Evolutionary conservation across 2,888 invertebrate species (phyloP).

Genomic region (Trachelus iudaicus): DNA sequence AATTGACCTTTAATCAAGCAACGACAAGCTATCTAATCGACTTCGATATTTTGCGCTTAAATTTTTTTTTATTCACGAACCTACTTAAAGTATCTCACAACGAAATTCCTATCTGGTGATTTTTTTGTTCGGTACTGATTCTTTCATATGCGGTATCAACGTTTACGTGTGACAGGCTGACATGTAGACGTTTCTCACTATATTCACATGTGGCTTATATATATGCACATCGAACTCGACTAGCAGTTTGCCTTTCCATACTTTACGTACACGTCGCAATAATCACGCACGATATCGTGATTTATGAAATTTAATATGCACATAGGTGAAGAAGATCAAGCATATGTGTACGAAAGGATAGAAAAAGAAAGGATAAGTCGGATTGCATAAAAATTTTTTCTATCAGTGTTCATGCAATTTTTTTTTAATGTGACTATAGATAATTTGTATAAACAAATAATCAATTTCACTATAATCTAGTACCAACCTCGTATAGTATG

Average conservation of each 20-base stretch:
- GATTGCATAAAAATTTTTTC: not conserved
- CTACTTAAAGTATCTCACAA: not conserved
- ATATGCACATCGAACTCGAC: not conserved
- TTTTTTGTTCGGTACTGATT: not conserved
- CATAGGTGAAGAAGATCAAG: not conserved
- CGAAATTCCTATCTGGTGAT: not conserved
- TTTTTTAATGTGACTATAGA: not conserved
- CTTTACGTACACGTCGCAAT: not conserved
- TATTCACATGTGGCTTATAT: not conserved
- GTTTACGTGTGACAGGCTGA: not conserved
- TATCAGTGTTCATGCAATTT: not conserved
- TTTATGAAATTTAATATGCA: not conserved
- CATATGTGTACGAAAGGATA: not conserved
- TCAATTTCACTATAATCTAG: not conserved
- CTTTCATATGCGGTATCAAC: not conserved
- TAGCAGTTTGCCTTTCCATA: not conserved
- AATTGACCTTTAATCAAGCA: too few species aligned
- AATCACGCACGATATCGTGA: not conserved
- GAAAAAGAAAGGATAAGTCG: not conserved
- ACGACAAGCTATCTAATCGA: too few species aligned
- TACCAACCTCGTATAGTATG: conserved; percentile 25
- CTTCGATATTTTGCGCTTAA: not conserved
- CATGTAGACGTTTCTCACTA: not conserved
- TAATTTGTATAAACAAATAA: not conserved
- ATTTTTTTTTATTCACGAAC: not conserved